Base-by-base conservation (phyloP, 2,888 invertebrate genomes). In the Epirrhoe alternata region DNA sequence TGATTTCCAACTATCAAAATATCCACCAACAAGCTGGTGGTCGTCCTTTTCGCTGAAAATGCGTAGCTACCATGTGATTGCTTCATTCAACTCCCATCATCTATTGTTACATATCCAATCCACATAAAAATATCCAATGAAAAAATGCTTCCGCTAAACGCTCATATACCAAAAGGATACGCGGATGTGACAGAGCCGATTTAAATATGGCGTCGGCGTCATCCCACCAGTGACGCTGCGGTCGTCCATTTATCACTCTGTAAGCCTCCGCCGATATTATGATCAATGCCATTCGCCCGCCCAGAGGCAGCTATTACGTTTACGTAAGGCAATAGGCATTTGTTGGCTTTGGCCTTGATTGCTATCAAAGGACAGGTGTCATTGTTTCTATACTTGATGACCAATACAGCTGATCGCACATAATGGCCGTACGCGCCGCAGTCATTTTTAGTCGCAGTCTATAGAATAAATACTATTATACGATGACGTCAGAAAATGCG, bases 241-340 rank as follows among this genome's bases (percentile, higher is more conserved):
- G 85, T 86, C 88, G 85, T 80, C 88, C 92, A 92, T 92, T 92
- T 92, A 92, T 92, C 92, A 92, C 89, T 85, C 85, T 79, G 86
- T 92, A 92, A 92, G 92, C 92, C 92, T 90, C 89, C 89, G 90
- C 86, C 92, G 91, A 92, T 92, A 92, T 92, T 92, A 91, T 92
- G 92, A 92, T 92, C 92, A 92, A 92, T 92, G 92, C 89, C 88
- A 87, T 86, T 89, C 89, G 86, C 88, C 84, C 82, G 83, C 83
- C 82, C 81, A 75, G 72, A 62, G 71, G 74, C 72, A 14, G 77
- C 70, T 74, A 86, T 83, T 77, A 67, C 85, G 77, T 90, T 66
- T 85, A 7, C 2, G 31, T 7, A 83, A 79, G 63, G 77, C 68
- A 71, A 82, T 73, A 52, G 61, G n/a, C 6, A 12, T 2, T 14